These are phyloP conservation scores for Stegostoma tigrinum DNA, from an alignment of 2,113 vertebrate genomes.

Conservation along the genomic window DNA sequence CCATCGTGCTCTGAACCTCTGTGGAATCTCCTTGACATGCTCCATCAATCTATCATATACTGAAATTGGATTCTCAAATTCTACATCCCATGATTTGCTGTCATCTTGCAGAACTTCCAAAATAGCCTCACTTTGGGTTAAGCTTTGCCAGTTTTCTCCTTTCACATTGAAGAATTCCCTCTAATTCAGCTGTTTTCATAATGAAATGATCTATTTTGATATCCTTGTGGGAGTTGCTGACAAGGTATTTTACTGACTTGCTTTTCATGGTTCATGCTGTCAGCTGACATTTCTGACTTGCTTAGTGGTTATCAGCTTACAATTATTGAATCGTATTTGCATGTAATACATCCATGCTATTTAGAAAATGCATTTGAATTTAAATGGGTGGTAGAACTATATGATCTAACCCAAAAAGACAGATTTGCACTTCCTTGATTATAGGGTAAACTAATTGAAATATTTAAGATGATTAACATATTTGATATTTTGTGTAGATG, in stretches of 20 bases:
- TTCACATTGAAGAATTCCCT: background rate
- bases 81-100: constrained; percentile 2
- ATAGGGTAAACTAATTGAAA: background rate
- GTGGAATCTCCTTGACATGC: background rate
- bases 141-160: background rate
- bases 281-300: background rate
- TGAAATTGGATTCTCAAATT: background rate
- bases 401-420: background rate
- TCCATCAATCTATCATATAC: constrained; percentile 19
- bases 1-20: constrained; percentile 3
- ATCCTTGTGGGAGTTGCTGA: background rate
- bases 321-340: background rate
- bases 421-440: background rate
- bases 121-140: background rate
- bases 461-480: background rate
- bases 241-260: background rate
- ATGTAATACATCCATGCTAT: background rate
- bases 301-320: background rate
- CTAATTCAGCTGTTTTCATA: background rate
- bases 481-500: background rate
- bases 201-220: background rate
- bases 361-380: background rate
- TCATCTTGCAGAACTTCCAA: background rate
- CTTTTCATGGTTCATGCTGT: background rate
- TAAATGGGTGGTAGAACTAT: background rate